Evolutionary conservation across 2,888 invertebrate genomes (phyloP).

Genomic region (Alentia gelatinosa): DNA sequence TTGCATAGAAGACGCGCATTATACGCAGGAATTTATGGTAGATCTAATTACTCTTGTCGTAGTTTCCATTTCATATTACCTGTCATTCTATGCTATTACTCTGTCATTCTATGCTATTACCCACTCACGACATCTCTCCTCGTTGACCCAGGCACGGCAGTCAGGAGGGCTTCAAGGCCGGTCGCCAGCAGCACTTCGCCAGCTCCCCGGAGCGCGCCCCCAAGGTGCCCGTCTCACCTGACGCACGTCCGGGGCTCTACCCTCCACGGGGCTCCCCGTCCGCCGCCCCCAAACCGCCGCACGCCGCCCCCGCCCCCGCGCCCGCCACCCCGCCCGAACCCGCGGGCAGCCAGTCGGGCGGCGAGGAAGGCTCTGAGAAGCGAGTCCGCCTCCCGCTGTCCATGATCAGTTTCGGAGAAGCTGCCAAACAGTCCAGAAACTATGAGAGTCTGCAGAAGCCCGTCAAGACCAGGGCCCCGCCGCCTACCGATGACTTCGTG

Average conservation of each 20-base stretch:
- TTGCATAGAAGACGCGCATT: no score
- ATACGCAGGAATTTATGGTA: no score
- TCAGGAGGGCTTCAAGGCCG: background rate
- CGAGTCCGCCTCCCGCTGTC: slow-evolving; percentile 9
- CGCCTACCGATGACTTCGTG: background rate
- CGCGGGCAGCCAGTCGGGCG: background rate
- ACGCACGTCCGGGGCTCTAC: background rate
- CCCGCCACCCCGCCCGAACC: background rate
- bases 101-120: no score
- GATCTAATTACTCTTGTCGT: no score
- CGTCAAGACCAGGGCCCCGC: background rate
- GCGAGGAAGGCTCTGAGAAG: slow-evolving; percentile 35
- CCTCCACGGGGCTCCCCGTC: background rate
- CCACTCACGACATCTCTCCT: no score
- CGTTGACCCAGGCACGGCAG: background rate
- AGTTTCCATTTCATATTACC: no score
- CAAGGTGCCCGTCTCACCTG: background rate
- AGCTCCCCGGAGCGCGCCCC: background rate
- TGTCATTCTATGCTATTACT: no score
- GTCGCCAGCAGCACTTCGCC: background rate
- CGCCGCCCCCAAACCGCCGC: background rate
- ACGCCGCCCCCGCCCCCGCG: background rate
- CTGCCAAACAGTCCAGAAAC: background rate
- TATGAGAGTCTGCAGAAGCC: background rate
- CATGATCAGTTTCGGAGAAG: slow-evolving; percentile 48